Percentiles rank a stretch among this genome's conserved stretches.
Conservation (phyloP, 2,113 vertebrate species). For the Carlito syrichta region DNA sequence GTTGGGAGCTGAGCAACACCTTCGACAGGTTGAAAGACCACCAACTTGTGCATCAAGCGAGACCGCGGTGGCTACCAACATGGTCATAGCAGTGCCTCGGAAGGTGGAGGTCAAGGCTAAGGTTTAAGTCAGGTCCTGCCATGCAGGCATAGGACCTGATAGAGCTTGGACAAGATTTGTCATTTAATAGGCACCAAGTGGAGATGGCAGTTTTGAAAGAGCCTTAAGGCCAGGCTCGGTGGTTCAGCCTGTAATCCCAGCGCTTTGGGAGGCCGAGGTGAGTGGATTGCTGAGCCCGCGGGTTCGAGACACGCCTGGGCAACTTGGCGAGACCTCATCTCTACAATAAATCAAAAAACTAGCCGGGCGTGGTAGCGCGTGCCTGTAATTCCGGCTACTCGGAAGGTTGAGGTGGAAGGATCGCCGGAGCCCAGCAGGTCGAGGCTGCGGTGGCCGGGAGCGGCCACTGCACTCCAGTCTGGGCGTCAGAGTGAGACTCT, state of each 20-base stretch:
- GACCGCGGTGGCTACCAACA: neutral
- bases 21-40: neutral
- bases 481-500: too few species aligned
- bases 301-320: neutral
- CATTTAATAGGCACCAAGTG: neutral
- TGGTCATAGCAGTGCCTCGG: neutral
- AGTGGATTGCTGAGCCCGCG: neutral
- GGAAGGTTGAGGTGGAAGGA: too few species aligned
- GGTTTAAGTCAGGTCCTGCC: neutral
- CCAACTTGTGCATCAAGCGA: neutral
- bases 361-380: neutral
- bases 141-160: neutral
- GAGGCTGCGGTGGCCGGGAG: too few species aligned
- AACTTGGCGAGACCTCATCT: neutral
- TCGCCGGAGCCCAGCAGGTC: too few species aligned
- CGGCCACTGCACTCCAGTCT: too few species aligned
- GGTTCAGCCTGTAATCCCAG: neutral
- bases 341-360: neutral
- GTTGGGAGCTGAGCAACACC: neutral
- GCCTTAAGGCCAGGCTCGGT: fast-evolving
- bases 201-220: too few species aligned
- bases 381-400: neutral
- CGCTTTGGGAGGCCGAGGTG: neutral
- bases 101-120: neutral
- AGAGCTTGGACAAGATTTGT: neutral